These are phyloP conservation scores for Circaetus cinerascens DNA, from an alignment of 2,113 vertebrate species.

Conservation along the genomic window DNA sequence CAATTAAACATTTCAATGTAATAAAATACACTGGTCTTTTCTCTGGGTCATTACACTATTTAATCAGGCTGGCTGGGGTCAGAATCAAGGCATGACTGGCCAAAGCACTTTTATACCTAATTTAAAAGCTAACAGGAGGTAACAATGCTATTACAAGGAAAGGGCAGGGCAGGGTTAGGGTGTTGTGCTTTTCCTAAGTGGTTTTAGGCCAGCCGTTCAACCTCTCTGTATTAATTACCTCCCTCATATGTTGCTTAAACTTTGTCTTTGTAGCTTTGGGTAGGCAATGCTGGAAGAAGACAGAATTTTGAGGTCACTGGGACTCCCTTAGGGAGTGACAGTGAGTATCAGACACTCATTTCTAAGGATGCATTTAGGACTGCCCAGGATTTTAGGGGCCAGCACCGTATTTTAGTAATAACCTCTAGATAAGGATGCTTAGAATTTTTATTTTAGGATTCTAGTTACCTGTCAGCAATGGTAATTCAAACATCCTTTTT, in stretches of 20 bases:
- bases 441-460: neutral
- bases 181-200: neutral
- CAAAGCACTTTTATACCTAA: neutral
- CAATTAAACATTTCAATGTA: neutral
- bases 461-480: neutral
- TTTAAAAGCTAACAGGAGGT: neutral
- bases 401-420: neutral
- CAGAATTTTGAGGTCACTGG: neutral
- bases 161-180: neutral
- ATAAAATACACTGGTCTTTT: neutral
- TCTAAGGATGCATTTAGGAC: neutral
- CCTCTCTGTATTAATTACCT: neutral
- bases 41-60: neutral
- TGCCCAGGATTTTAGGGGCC: neutral
- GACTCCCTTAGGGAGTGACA: neutral
- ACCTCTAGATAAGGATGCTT: neutral
- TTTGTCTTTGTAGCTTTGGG: neutral
- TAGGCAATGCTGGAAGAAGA: neutral
- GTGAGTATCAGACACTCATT: accelerated
- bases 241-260: neutral
- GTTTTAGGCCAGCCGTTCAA: neutral
- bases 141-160: neutral
- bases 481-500: neutral
- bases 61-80: neutral
- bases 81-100: neutral